Evolutionary conservation across 2,113 vertebrate species (phyloP).

Genomic region (Mirza zaza): DNA sequence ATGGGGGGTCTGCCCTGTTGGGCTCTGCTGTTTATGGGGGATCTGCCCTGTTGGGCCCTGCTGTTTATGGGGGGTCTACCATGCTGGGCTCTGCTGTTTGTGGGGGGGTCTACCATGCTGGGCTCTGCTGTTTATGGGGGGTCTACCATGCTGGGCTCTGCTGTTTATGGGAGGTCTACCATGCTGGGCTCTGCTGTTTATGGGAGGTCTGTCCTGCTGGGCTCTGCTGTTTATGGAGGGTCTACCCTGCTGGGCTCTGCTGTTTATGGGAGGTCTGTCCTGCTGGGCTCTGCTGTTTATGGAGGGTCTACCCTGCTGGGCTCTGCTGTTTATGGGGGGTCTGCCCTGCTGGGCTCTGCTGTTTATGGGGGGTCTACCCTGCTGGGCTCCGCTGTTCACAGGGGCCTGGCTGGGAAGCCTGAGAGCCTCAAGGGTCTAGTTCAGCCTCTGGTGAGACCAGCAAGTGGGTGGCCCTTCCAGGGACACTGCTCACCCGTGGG

Average conservation of each 20-base stretch:
- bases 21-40: neutral
- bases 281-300: too few species aligned
- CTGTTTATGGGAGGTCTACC: neutral
- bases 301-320: too few species aligned
- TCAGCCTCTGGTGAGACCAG: rapidly evolving
- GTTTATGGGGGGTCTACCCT: neutral
- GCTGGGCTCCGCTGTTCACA: neutral
- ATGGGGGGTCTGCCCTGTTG: neutral
- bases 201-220: too few species aligned
- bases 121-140: too few species aligned
- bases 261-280: too few species aligned
- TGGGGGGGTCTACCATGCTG: too few species aligned
- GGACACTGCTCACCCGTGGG: neutral
- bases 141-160: neutral
- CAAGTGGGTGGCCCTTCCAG: neutral
- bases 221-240: too few species aligned
- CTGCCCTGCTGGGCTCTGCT: neutral
- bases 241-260: too few species aligned
- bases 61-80: neutral
- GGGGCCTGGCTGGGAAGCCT: neutral
- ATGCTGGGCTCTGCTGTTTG: too few species aligned
- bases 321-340: too few species aligned
- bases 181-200: too few species aligned
- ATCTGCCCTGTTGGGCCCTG: neutral
- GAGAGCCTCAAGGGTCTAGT: neutral